Evolutionary conservation across 2,888 invertebrate species (phyloP).

Genomic region (Noctua janthe): DNA sequence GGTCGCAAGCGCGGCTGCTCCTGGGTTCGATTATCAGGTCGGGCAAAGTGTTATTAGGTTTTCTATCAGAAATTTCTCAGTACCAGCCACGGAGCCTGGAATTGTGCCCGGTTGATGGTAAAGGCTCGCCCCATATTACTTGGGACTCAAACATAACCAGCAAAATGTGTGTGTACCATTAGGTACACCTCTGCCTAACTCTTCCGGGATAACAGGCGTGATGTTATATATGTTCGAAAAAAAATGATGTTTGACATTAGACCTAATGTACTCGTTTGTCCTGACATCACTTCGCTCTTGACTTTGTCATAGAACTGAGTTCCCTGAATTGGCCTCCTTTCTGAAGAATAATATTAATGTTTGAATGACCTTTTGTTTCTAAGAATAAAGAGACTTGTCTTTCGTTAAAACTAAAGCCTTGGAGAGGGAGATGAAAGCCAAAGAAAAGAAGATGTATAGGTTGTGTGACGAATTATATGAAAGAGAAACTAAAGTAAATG

Average conservation of each 20-base stretch:
- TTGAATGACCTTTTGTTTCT: background rate
- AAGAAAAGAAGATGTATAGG: background rate
- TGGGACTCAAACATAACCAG: background rate
- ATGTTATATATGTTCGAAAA: background rate
- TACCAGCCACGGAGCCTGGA: background rate
- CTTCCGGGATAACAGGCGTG: background rate
- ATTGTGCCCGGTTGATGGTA: background rate
- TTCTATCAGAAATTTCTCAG: background rate
- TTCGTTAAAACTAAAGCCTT: background rate
- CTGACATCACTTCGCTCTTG: background rate
- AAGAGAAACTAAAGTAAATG: too few species aligned
- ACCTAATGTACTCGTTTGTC: background rate
- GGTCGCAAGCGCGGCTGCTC: background rate
- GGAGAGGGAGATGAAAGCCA: too few species aligned
- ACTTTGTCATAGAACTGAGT: background rate
- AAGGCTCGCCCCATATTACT: background rate
- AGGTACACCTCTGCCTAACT: background rate
- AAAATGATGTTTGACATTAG: background rate
- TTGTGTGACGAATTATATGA: too few species aligned
- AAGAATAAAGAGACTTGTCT: background rate
- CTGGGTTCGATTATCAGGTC: background rate
- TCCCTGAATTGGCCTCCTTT: background rate
- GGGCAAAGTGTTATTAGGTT: background rate
- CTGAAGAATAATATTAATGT: background rate
- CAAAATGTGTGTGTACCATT: background rate